Evolutionary conservation across 2,888 invertebrate genomes (phyloP), one percentile per base, ranked within the genome.

Genomic region (Apamea monoglypha): DNA sequence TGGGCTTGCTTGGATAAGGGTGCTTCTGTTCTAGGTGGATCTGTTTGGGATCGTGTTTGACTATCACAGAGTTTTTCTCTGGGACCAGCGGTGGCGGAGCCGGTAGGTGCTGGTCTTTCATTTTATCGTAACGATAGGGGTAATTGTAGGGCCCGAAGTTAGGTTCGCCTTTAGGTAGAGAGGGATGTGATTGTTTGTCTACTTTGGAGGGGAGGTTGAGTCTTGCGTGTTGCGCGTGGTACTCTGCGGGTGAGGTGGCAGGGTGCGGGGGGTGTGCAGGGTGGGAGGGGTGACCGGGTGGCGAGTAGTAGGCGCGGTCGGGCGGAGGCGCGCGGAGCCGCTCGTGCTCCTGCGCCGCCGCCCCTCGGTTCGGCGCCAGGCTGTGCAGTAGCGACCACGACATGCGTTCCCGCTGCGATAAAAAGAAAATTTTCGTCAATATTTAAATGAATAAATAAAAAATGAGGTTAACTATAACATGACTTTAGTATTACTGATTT

Each of bases 21-120:
- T 93, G 97, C 94, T 94, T 97, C 94, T 92, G 97, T 93, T 97
- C 97, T 82, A 97, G 92, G 92, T 97, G 97, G 68, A 97, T 95
- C 91, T 97, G 97, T 93, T 98, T 98, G 76, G 97, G 97, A 91
- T 98, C 98, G 94, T 98, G 98, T 93, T 98, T 98, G 83, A 98
- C 98, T 94, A 98, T 98, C 93, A 98, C 98, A 91, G 98, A 98
- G 94, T 97, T 98, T 94, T 98, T 98, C 94, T 98, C 98, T 89
- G 97, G 97, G 88, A 98, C 96, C 79, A 98, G 95, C 10, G 98
- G 98, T 75, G 98, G 98, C 32, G 98, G 98, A 85, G 98, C 98
- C 81, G 98, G 97, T 78, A 98, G 94, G 87, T 97, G 96, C 92
- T 97, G 97, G 87, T 97, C 96, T 93, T 97, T 97, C 80, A 97